phyloP scores from a whole-genome alignment of 1,140 invertebrate genomes.

The Cydia strobilella region DNA sequence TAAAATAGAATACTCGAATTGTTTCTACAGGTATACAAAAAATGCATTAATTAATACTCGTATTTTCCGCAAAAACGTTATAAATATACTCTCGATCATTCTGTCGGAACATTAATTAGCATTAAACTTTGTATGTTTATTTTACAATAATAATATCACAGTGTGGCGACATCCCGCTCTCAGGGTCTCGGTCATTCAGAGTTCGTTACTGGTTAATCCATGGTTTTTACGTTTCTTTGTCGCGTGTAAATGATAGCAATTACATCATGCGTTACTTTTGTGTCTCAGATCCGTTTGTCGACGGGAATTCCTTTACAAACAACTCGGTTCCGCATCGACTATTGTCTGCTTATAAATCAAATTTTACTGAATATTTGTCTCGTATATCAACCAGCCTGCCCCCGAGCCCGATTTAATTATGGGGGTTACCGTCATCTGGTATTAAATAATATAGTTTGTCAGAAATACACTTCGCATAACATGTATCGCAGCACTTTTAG shows the following conservation, averaged over 20 bases:
- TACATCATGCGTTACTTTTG: constrained; percentile 41
- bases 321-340: background rate
- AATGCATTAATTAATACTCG: background rate
- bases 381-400: background rate
- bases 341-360: background rate
- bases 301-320: constrained; percentile 44
- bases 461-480: too few species aligned
- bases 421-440: too few species aligned
- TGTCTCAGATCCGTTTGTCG: constrained; percentile 45
- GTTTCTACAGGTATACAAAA: background rate
- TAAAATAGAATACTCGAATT: background rate
- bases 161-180: background rate
- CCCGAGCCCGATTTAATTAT: too few species aligned
- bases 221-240: constrained; percentile 32
- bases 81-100: constrained; percentile 1
- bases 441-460: too few species aligned
- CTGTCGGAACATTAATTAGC: background rate
- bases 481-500: too few species aligned
- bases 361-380: background rate
- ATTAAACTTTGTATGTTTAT: background rate
- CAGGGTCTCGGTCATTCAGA: constrained; percentile 25
- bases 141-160: background rate
- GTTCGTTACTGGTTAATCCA: constrained; percentile 25
- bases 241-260: constrained; percentile 34
- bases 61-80: background rate